Evolutionary conservation across 2,797 vertebrate species (phyloP), one percentile per base, ranked within the genome.

Genomic region (Pangasius larnaudii): DNA sequence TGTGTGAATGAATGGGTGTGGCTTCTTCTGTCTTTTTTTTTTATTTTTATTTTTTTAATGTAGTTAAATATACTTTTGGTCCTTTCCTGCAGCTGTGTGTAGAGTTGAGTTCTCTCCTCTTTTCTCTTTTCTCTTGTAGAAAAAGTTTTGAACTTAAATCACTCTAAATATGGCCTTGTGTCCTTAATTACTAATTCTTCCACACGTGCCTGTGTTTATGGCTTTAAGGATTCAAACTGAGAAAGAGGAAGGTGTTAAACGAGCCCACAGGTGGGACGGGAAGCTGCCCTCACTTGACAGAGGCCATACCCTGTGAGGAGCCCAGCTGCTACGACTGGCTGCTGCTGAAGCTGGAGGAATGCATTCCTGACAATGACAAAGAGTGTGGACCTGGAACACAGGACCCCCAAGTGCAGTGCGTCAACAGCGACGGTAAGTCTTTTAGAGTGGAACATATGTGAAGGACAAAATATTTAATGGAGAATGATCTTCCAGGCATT

Each of bases 241-340:
- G 98, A 93, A 99, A 98, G 91, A 96, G 98, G 3, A 96, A 85
- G 81, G 96, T 99, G 86, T 92, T 92, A 53, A 99, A 96, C 49
- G 98, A 98, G 90, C 98, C 98, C 2, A 97, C 97, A 0, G 98
- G 97, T 18, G 96, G 95, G 5, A 96, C 95, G 0, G 97, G 98
- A 65, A 99, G 95, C 94, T 99, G 98, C 89, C 98, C 97, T 72
- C 97, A 99, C 91, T 95, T 99, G 85, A 93, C 97, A 85, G 98
- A 99, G 95, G 98, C 98, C 36, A 98, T 99, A 89, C 98, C 98
- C 0, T 99, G 98, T 89, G 98, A 99, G 49, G 98, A 99, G 24
- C 98, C 98, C 7, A 96, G 97, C 86, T 99, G 98, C 93, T 99
- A 97, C 0, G 97, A 98, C 46, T 99, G 98, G 98, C 96, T 97